Conservation (phyloP, 2,888 invertebrate species). For the Amiota mariae region DNA sequence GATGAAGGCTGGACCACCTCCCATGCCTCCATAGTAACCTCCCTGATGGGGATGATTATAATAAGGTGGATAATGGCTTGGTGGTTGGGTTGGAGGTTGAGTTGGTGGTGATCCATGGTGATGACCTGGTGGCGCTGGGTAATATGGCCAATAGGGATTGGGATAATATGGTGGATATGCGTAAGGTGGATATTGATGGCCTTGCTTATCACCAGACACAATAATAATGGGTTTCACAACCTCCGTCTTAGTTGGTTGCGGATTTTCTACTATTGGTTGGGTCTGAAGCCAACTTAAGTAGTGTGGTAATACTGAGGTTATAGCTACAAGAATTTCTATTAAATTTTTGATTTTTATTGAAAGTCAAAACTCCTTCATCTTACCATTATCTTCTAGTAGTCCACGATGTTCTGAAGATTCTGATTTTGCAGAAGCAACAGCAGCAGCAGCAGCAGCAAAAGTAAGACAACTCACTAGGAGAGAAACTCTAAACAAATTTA, state of each 20-base stretch:
- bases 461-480: no score
- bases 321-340: neutral
- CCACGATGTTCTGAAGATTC: neutral
- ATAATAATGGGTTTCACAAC: constrained; percentile 15
- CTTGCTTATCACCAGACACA: neutral
- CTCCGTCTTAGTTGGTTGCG: neutral
- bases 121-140: constrained; percentile 5
- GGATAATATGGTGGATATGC: neutral
- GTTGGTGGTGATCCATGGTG: neutral
- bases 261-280: neutral
- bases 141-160: neutral
- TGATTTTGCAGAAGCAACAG: no score
- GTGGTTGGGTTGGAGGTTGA: neutral
- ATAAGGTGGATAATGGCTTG: neutral
- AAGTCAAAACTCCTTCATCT: neutral
- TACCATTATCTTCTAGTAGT: constrained; percentile 9
- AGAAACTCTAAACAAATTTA: no score
- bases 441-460: no score
- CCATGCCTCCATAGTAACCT: neutral
- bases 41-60: neutral
- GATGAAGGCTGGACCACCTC: constrained; percentile 28
- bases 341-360: neutral
- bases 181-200: neutral
- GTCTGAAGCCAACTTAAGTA: neutral
- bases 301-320: neutral